Conservation (phyloP, 2,113 vertebrate genomes). For the Callionymus lyra region DNA sequence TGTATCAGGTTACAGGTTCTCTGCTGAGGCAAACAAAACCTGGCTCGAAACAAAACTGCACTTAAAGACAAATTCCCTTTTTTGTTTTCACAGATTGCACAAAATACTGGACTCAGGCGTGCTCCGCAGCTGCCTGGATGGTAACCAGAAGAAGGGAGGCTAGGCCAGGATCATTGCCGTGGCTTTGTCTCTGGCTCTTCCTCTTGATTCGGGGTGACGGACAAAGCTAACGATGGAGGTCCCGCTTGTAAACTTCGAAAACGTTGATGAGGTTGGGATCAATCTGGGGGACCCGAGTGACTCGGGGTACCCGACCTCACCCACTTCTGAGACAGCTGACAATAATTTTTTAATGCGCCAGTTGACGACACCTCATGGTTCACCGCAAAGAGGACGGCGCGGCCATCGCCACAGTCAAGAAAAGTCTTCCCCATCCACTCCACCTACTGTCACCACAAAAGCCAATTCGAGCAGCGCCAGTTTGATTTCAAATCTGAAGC, state of each 20-base stretch:
- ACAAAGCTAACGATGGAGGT: constrained; percentile 78
- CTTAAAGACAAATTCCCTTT: constrained; percentile 20
- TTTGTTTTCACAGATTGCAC: constrained; percentile 25
- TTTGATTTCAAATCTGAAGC: constrained; percentile 79
- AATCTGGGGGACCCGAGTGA: constrained; percentile 72
- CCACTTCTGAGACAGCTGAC: constrained; percentile 56
- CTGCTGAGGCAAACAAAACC: constrained; percentile 48
- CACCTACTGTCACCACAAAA: constrained; percentile 59
- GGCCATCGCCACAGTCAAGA: constrained; percentile 37
- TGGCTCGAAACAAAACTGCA: constrained; percentile 31
- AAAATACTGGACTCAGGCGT: constrained; percentile 10
- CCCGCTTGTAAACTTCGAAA: constrained; percentile 87
- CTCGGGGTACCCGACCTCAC: constrained; percentile 71
- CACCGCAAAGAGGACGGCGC: constrained; percentile 40
- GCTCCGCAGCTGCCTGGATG: constrained; percentile 44
- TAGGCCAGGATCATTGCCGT: constrained; percentile 32
- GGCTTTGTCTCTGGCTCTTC: constrained; percentile 31
- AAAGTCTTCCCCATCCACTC: constrained; percentile 40
- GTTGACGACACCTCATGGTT: constrained; percentile 46
- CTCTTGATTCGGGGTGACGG: constrained; percentile 28
- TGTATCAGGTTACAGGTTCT: constrained; percentile 41
- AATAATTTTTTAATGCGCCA: constrained; percentile 46
- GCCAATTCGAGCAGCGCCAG: constrained; percentile 72
- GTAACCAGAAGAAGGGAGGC: constrained; percentile 29
- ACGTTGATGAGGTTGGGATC: constrained; percentile 78